These are phyloP conservation scores for Leistus spinibarbis DNA, from an alignment of 2,888 invertebrate genomes.

Conservation along the genomic window DNA sequence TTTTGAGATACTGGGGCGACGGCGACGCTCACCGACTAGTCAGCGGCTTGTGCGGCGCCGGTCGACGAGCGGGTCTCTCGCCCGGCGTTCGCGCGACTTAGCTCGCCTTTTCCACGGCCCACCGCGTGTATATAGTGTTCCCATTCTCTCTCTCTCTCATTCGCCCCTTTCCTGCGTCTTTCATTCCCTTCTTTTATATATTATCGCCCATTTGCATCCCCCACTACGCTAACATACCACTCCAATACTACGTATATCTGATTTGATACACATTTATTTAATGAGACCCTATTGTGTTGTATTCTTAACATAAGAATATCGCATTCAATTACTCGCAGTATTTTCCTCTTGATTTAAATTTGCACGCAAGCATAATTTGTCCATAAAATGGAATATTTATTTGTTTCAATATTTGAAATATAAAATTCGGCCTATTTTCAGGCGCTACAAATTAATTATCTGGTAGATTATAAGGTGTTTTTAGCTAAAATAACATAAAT, in stretches of 20 bases:
- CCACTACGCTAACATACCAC: not conserved
- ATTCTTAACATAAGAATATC: too few relatives aligned
- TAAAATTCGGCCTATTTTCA: not conserved
- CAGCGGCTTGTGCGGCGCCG: slow-evolving; percentile 25
- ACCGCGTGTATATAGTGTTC: slow-evolving; percentile 27
- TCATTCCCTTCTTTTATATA: not conserved
- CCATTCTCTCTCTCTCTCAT: not conserved
- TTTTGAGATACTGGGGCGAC: not conserved
- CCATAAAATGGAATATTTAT: not conserved
- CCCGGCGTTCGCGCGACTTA: slow-evolving; percentile 1
- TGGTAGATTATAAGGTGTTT: too few relatives aligned
- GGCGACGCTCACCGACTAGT: slow-evolving; percentile 21
- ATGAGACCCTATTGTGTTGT: too few relatives aligned
- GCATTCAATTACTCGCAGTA: not conserved
- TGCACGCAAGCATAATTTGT: too few relatives aligned
- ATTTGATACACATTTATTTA: not conserved
- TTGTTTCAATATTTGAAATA: not conserved
- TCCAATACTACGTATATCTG: not conserved
- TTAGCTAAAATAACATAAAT: too few relatives aligned
- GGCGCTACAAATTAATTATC: not conserved
- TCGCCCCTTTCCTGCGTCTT: not conserved
- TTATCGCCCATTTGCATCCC: not conserved
- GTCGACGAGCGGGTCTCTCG: slow-evolving; percentile 8
- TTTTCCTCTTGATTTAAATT: not conserved
- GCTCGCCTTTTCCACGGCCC: slow-evolving; percentile 17